phyloP scores from a whole-genome alignment of 2,888 invertebrate species.

The Aplocera efformata region DNA sequence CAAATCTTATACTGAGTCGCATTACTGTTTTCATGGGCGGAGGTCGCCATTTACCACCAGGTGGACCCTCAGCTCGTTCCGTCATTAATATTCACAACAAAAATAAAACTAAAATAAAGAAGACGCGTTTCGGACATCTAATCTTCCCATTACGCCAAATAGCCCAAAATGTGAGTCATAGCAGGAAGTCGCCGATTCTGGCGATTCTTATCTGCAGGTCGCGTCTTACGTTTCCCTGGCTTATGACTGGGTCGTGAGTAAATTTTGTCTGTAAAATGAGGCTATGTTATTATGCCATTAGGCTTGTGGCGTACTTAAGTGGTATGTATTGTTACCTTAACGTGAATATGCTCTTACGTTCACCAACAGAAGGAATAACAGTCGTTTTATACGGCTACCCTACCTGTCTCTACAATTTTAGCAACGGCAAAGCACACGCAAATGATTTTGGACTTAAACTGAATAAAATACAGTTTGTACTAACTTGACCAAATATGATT shows the following conservation, averaged over 20 bases:
- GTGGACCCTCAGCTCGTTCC: too few relatives aligned
- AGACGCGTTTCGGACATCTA: too few relatives aligned
- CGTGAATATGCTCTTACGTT: constrained; percentile 17
- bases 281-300: constrained; percentile 21
- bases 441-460: constrained; percentile 5
- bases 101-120: too few relatives aligned
- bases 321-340: constrained; percentile 21
- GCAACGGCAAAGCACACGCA: not conserved
- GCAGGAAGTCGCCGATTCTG: not conserved
- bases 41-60: too few relatives aligned
- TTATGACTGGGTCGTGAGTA: constrained; percentile 9
- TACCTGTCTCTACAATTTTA: too few relatives aligned
- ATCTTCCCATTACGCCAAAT: too few relatives aligned
- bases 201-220: not conserved
- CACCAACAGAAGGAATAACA: constrained; percentile 1
- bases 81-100: too few relatives aligned
- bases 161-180: too few relatives aligned
- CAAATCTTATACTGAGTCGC: too few relatives aligned
- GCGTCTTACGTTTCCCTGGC: not conserved
- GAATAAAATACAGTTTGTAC: not conserved
- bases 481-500: not conserved
- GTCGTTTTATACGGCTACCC: too few relatives aligned
- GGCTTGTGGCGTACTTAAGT: constrained; percentile 20
- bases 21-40: too few relatives aligned
- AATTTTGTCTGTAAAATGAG: constrained; percentile 21